Evolutionary conservation across 1,140 invertebrate genomes (phyloP).

Genomic region (Trichoplusia ni): DNA sequence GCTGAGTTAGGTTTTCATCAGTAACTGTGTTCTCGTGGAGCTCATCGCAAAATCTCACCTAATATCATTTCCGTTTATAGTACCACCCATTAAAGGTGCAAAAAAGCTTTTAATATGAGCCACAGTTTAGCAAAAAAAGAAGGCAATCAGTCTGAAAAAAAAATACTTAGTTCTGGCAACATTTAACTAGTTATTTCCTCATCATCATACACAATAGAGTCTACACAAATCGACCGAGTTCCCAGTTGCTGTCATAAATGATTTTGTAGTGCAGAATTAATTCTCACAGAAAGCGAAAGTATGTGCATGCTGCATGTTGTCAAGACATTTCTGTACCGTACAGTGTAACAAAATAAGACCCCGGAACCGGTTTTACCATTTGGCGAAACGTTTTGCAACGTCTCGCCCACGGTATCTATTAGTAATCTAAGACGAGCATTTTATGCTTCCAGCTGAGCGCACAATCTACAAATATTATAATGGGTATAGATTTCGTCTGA

Average conservation of each 20-base stretch:
- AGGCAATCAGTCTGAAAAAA: too few relatives aligned
- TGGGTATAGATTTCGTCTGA: not conserved
- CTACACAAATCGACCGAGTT: constrained; percentile 40
- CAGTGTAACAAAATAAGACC: constrained; percentile 34
- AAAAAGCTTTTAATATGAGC: too few relatives aligned
- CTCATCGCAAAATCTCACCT: too few relatives aligned
- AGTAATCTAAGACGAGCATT: not conserved
- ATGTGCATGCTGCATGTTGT: constrained; percentile 34
- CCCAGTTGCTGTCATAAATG: constrained; percentile 31
- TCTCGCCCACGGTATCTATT: constrained; percentile 28
- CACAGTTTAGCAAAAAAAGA: too few relatives aligned
- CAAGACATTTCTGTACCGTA: constrained; percentile 36
- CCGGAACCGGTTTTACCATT: constrained; percentile 64
- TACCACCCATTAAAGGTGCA: too few relatives aligned
- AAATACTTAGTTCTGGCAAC: too few relatives aligned
- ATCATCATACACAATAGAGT: constrained; percentile 33
- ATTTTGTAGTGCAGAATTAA: constrained; percentile 13
- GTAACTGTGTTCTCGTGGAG: too few relatives aligned
- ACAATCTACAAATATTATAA: too few relatives aligned
- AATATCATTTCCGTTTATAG: too few relatives aligned
- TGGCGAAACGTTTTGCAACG: constrained; percentile 66
- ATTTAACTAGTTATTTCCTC: constrained; percentile 37
- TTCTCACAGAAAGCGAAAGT: constrained; percentile 58
- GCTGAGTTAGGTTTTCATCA: too few relatives aligned
- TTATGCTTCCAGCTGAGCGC: not conserved